Conservation (phyloP, 2,888 invertebrate species). For the Matsumyia berberina region DNA sequence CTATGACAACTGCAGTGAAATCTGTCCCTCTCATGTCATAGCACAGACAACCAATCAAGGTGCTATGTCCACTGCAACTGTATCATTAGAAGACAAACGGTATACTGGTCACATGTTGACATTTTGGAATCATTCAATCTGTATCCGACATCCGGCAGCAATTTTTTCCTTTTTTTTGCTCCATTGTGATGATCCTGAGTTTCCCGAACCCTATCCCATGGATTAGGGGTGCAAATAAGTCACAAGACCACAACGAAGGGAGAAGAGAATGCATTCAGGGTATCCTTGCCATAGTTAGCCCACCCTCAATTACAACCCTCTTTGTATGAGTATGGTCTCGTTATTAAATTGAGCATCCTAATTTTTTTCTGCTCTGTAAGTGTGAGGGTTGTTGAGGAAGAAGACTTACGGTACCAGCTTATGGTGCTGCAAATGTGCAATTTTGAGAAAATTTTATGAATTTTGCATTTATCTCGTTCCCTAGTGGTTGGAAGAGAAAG, state of each 20-base stretch:
- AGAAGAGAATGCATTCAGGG: background rate
- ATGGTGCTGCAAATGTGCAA: slow-evolving; percentile 29
- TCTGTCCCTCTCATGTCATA: slow-evolving; percentile 1
- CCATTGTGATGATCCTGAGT: no score
- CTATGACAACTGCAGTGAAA: background rate
- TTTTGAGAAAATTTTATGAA: slow-evolving; percentile 24
- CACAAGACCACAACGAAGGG: background rate
- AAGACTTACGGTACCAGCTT: background rate
- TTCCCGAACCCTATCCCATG: background rate
- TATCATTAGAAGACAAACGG: background rate
- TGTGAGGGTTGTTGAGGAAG: background rate
- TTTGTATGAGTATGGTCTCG: slow-evolving; percentile 6
- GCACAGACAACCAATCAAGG: background rate
- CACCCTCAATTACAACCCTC: background rate
- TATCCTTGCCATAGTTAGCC: background rate
- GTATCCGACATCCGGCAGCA: background rate
- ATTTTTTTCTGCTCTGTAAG: background rate
- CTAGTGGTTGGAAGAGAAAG: slow-evolving; percentile 6
- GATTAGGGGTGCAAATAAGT: background rate
- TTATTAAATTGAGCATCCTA: slow-evolving; percentile 13
- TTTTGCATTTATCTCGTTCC: slow-evolving; percentile 34
- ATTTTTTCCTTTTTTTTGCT: background rate
- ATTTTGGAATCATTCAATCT: background rate
- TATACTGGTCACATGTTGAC: background rate
- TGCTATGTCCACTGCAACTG: background rate